Base-by-base conservation (phyloP, 1,140 invertebrate genomes). In the Calliphora vicina region DNA sequence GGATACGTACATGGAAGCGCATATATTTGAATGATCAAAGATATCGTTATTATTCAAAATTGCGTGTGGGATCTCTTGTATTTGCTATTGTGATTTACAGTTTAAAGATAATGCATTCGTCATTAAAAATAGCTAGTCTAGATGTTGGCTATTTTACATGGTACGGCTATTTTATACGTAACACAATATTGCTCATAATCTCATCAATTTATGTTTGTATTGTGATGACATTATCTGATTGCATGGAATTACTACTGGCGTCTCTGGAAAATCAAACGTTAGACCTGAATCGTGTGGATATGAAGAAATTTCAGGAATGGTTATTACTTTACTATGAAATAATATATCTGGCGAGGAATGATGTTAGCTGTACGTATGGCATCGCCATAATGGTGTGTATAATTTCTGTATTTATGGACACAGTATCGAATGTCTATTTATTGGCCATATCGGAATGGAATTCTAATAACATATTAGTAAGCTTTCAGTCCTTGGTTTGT, bases 291-390 rank as follows among this genome's bases (percentile, higher is more conserved):
- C 23, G 29, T 29, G n/a, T 81, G 4, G 45, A 82, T 25, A 27
- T 72, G 29, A 67, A 42, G 3, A 71, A 82, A 35, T 29, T 82
- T 15, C 71, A 82, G 9, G 17, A 50, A 20, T 89, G 84, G 26
- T 74, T 89, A 57, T 84, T 85, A 43, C 50, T 87, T 0, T 86
- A 89, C 27, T 88, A 89, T 84, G 85, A 86, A 20, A 13, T 89
- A 27, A 80, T 87, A 0, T 74, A 86, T 1, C 61, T 89, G 17
- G 89, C 88, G 74, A 85, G 76, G 20, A 83, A 85, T 29, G 85
- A 89, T 20, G 85, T 89, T 1, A 89, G 88, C 61, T 43, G 87
- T 1, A 86, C 87, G 1, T 89, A 89, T 17, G 88, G 88, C 6
- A 87, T 89, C 20, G 85, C 84, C 9, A 84, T 82, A 20, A 85